Evolutionary conservation across 2,888 invertebrate species (phyloP).

Genomic region (Diaperis boleti): DNA sequence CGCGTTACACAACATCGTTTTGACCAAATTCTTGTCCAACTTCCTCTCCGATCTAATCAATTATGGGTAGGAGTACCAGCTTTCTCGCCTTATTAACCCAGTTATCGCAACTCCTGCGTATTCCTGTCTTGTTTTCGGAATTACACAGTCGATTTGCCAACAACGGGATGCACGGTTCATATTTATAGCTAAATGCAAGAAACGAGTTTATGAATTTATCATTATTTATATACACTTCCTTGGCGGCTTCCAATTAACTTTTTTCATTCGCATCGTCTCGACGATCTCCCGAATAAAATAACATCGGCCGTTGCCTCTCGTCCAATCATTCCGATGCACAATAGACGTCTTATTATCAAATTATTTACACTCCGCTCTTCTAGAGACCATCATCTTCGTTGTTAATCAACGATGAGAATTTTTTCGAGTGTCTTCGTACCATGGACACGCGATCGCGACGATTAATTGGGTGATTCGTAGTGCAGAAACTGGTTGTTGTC

Average conservation of each 20-base stretch:
- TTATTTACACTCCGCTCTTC: constrained; percentile 28
- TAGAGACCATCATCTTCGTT: constrained; percentile 1
- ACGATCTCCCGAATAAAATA: constrained; percentile 18
- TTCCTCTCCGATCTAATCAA: constrained; percentile 8
- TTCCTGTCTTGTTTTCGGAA: not conserved
- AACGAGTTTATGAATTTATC: constrained; percentile 25
- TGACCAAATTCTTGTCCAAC: not conserved
- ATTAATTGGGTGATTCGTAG: constrained; percentile 42
- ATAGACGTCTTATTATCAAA: constrained; percentile 40
- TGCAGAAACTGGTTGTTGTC: constrained; percentile 42
- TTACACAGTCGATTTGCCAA: constrained; percentile 12
- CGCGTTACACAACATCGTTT: constrained; percentile 3
- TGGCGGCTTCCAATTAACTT: constrained; percentile 22
- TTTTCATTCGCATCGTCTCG: constrained; percentile 17
- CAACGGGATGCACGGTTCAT: constrained; percentile 9
- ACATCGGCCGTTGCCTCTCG: constrained; percentile 6
- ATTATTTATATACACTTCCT: constrained; percentile 23
- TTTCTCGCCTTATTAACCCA: constrained; percentile 21
- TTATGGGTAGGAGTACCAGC: not conserved
- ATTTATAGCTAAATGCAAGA: constrained; percentile 12
- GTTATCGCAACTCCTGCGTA: not conserved
- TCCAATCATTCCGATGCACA: constrained; percentile 33
- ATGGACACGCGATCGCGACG: constrained; percentile 35
- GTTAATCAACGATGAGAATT: constrained; percentile 10
- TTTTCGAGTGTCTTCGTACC: constrained; percentile 15